Base-by-base conservation (phyloP, 2,113 vertebrate genomes). In the Poeciliopsis turrubarensis region DNA sequence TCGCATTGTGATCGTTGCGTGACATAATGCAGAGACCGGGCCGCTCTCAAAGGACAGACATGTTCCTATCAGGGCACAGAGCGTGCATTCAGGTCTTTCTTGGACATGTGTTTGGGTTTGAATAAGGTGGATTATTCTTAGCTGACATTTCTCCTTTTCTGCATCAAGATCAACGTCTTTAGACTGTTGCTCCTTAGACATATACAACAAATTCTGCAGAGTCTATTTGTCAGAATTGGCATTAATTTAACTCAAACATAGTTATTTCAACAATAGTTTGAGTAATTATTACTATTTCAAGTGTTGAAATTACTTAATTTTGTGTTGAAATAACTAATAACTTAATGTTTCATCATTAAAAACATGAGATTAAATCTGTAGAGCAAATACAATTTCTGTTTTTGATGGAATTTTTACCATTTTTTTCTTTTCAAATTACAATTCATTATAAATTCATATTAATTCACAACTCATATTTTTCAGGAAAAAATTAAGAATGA, bases 11-110 rank as follows among this genome's bases (percentile, higher is more conserved):
- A 78, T 63, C 47, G 67, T 65, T 66, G 79, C 63, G 37, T 60
- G 75, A 73, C 72, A 77, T 75, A 77, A 83, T 72, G 77, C 63
- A 69, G 2, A 47, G 81, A 70, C 63, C 22, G 74, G 68, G 78
- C 66, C 69, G 39, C 75, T 65, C 73, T 80, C 2, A 60, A 79
- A 80, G 80, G 76, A 83, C 73, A 70, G 60, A 71, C 8, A 30
- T 29, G 68, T 68, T 83, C 70, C 3, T 65, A 54, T 74, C 5
- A n/a, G 72, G 68, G 64, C 68, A 11, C 17, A 31, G 26, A 29
- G 66, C 68, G 44, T 67, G 71, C 74, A 44, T 57, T 57, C 51
- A 57, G 51, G 22, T 57, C 10, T 57, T 57, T 57, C 51, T 9
- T n/a, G 25, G 51, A 57, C 51, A 57, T 57, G 22, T 47, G 17